These are phyloP conservation scores for Papilio protenor DNA, from an alignment of 2,888 invertebrate genomes.

Conservation along the genomic window DNA sequence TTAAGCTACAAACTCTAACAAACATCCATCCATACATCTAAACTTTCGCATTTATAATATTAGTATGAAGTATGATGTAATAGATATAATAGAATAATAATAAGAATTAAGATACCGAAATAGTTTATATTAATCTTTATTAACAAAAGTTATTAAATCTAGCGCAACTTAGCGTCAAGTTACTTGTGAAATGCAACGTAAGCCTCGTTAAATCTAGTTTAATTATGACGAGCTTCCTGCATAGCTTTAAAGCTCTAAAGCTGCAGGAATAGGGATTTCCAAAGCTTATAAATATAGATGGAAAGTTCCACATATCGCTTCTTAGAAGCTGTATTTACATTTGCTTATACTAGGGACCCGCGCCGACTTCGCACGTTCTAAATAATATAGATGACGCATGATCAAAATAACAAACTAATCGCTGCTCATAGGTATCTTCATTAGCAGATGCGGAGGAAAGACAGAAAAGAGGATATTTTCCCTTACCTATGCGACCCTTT, in stretches of 20 bases:
- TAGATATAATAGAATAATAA: neutral
- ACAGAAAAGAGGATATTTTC: too few relatives aligned
- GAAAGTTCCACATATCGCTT: neutral
- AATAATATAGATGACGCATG: neutral
- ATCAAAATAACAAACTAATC: too few relatives aligned
- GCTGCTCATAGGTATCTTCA: neutral
- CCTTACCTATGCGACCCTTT: too few relatives aligned
- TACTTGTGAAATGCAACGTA: constrained; percentile 14
- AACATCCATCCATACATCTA: too few relatives aligned
- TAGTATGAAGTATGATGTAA: neutral
- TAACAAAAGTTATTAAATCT: neutral
- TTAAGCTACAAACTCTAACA: too few relatives aligned
- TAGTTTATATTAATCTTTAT: neutral
- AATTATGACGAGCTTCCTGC: constrained; percentile 15
- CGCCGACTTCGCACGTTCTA: too few relatives aligned
- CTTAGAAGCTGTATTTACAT: neutral
- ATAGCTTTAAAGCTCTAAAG: constrained; percentile 6
- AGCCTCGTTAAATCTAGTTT: constrained; percentile 1
- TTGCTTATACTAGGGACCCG: too few relatives aligned
- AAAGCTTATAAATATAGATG: constrained; percentile 3
- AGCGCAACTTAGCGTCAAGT: constrained; percentile 6
- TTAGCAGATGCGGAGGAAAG: too few relatives aligned
- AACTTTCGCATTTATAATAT: neutral
- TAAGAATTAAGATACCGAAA: neutral
- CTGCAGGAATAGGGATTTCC: constrained; percentile 2